Conservation (phyloP, 2,888 invertebrate species). For the Schrankia costaestrigalis region DNA sequence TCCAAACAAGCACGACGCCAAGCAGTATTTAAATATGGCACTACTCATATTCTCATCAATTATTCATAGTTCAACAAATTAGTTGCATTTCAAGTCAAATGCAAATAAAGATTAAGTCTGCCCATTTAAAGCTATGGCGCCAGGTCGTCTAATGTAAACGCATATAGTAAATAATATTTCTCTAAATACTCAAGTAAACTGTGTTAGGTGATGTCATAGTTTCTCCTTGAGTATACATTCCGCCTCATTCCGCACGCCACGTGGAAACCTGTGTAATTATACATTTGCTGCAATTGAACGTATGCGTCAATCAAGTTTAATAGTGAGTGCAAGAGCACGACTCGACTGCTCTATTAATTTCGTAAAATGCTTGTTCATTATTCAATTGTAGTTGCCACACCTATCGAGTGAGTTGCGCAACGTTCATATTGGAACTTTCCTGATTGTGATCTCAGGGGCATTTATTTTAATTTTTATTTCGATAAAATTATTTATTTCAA, state of each 20-base stretch:
- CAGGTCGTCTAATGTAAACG: constrained; percentile 28
- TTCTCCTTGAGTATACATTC: constrained; percentile 65
- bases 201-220: constrained; percentile 58
- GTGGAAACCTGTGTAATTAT: constrained; percentile 53
- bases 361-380: constrained; percentile 17
- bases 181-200: constrained; percentile 20
- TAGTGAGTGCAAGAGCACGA: constrained; percentile 23
- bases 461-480: too few species aligned
- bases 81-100: too few species aligned
- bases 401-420: constrained; percentile 9
- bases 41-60: too few species aligned
- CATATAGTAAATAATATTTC: constrained; percentile 12
- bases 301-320: constrained; percentile 45
- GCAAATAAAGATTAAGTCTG: too few species aligned
- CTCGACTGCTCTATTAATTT: constrained; percentile 23
- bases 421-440: constrained; percentile 7
- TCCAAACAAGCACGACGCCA: too few species aligned
- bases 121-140: constrained; percentile 23
- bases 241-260: constrained; percentile 45
- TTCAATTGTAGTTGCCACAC: constrained; percentile 19
- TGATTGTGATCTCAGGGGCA: constrained; percentile 4
- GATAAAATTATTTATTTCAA: too few species aligned
- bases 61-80: too few species aligned
- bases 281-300: constrained; percentile 50
- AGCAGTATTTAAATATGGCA: too few species aligned